Conservation (phyloP, 2,888 invertebrate species). For the Glaucopsyche alexis region DNA sequence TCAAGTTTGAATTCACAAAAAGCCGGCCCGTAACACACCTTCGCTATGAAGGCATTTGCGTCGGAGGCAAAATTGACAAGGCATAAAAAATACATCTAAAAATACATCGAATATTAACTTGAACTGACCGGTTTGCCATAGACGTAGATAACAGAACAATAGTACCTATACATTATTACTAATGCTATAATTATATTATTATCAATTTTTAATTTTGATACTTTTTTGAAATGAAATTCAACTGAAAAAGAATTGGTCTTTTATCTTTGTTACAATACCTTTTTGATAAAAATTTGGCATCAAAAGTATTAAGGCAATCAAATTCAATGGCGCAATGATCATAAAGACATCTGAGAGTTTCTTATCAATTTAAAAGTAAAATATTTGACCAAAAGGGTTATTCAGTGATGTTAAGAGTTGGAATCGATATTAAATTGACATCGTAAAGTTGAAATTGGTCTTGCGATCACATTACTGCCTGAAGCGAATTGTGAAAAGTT, state of each 20-base stretch:
- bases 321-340: slow-evolving; percentile 12
- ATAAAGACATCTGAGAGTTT: slow-evolving; percentile 19
- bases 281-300: not conserved
- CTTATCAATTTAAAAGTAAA: slow-evolving; percentile 26
- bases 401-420: slow-evolving; percentile 7
- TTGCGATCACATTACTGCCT: slow-evolving; percentile 25
- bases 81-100: not conserved
- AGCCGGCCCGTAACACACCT: slow-evolving; percentile 5
- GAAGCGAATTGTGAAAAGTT: slow-evolving; percentile 20
- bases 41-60: not conserved
- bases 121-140: too few relatives aligned
- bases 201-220: too few relatives aligned
- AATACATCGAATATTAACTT: not conserved
- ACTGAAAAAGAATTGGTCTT: not conserved
- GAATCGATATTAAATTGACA: slow-evolving; percentile 29
- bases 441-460: slow-evolving; percentile 26
- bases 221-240: too few relatives aligned
- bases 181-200: too few relatives aligned
- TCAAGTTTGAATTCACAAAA: slow-evolving; percentile 24
- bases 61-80: not conserved
- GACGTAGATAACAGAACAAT: too few relatives aligned
- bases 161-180: too few relatives aligned
- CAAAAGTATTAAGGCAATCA: slow-evolving; percentile 8
- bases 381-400: slow-evolving; percentile 27
- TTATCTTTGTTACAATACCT: not conserved